Conservation (phyloP, 2,797 vertebrate genomes). For the Antrozous pallidus region DNA sequence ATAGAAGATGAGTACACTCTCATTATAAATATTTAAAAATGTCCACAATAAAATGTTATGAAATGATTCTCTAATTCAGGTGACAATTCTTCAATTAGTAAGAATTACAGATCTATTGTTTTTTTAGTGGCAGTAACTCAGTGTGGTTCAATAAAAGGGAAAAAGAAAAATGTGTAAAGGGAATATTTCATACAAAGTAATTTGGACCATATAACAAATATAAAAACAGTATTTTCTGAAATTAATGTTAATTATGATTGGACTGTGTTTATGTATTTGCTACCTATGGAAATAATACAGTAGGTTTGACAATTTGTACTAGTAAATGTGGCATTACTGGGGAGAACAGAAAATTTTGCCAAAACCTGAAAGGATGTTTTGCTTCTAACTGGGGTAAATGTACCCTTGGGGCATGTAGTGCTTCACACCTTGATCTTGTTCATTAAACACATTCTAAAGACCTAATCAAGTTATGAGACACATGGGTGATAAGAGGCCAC, state of each 20-base stretch:
- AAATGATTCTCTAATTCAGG: not conserved
- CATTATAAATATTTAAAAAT: not conserved
- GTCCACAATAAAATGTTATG: not conserved
- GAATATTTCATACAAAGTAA: not conserved
- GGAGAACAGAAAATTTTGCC: not conserved
- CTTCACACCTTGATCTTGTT: not conserved
- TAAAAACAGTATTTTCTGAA: slow-evolving; percentile 25
- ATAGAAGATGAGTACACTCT: not conserved
- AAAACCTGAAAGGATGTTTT: not conserved
- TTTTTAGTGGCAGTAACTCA: not conserved
- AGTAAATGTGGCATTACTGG: not conserved
- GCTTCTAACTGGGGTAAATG: not conserved
- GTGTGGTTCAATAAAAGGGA: not conserved
- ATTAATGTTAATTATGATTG: not conserved
- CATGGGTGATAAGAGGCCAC: not conserved
- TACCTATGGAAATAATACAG: not conserved
- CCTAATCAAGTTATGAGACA: not conserved
- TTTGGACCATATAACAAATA: not conserved
- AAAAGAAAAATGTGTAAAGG: not conserved
- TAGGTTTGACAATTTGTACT: not conserved
- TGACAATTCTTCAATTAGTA: not conserved
- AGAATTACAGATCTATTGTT: not conserved
- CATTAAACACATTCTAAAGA: not conserved
- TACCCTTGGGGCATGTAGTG: not conserved
- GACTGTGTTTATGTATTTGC: not conserved